Evolutionary conservation across 2,113 vertebrate species (phyloP).

Genomic region (Pithys albifrons): DNA sequence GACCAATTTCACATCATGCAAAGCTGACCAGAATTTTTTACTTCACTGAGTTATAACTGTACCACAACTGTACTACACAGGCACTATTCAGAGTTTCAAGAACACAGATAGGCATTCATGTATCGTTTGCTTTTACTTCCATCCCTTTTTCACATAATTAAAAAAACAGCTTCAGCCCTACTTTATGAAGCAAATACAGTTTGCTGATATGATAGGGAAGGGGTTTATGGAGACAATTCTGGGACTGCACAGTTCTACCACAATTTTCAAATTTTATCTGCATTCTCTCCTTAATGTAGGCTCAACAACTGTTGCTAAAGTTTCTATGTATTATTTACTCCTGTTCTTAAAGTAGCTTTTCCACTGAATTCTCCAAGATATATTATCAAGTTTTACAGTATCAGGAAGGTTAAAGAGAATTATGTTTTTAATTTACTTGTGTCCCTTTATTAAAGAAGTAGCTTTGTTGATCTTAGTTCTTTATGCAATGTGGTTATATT

Average conservation of each 20-base stretch:
- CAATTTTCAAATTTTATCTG: background rate
- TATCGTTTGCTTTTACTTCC: background rate
- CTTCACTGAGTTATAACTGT: background rate
- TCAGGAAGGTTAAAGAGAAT: background rate
- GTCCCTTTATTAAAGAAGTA: background rate
- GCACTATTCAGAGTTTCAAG: background rate
- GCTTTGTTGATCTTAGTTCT: background rate
- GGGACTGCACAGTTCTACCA: background rate
- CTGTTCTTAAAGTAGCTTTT: background rate
- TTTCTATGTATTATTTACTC: background rate
- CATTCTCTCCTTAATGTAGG: background rate
- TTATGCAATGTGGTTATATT: background rate
- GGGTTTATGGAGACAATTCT: background rate
- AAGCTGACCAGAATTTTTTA: background rate
- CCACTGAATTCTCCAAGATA: background rate
- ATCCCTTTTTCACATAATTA: background rate
- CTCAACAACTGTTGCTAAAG: background rate
- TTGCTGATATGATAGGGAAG: background rate
- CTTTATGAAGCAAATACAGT: background rate
- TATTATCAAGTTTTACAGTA: background rate
- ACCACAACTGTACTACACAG: background rate
- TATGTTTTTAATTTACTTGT: background rate
- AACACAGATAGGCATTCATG: accelerated
- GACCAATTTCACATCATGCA: background rate
- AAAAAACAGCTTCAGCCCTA: background rate